These are phyloP conservation scores for Nymphalis io DNA, from an alignment of 1,140 invertebrate genomes.

Conservation along the genomic window DNA sequence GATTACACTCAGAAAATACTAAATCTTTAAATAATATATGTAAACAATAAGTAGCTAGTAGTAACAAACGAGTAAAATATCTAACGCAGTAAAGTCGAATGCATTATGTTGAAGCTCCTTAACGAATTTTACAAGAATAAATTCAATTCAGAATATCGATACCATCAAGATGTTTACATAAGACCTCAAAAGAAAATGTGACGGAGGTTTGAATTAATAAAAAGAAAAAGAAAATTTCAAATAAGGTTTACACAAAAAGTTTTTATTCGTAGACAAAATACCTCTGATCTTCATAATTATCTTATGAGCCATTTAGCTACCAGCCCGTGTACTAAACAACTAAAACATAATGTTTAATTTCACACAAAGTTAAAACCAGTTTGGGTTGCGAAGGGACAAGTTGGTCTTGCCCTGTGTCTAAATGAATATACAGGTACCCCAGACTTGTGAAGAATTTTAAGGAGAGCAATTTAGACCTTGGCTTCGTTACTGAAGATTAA, in stretches of 20 bases:
- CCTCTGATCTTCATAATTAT: not conserved
- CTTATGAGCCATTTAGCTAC: constrained; percentile 4
- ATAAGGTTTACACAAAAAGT: not conserved
- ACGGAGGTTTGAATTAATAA: no score
- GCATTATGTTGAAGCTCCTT: no score
- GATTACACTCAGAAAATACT: no score
- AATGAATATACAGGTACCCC: not conserved
- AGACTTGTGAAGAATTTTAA: not conserved
- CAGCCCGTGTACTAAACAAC: constrained; percentile 7
- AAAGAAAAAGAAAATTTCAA: not conserved
- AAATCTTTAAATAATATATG: no score
- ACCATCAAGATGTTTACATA: no score
- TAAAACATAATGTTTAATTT: constrained; percentile 8
- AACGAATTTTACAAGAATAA: no score
- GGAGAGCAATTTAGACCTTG: not conserved
- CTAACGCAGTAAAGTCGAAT: no score
- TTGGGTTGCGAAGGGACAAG: not conserved
- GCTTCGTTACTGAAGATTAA: not conserved
- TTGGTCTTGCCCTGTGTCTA: not conserved
- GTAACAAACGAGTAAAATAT: no score
- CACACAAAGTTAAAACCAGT: constrained; percentile 10
- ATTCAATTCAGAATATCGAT: no score
- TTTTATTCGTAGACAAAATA: not conserved
- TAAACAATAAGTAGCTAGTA: no score
- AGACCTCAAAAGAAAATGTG: no score